A percentile compares a stretch with the other conserved stretches of the same genome.
Conservation (phyloP, 1,140 invertebrate genomes). For the Samia ricini region DNA sequence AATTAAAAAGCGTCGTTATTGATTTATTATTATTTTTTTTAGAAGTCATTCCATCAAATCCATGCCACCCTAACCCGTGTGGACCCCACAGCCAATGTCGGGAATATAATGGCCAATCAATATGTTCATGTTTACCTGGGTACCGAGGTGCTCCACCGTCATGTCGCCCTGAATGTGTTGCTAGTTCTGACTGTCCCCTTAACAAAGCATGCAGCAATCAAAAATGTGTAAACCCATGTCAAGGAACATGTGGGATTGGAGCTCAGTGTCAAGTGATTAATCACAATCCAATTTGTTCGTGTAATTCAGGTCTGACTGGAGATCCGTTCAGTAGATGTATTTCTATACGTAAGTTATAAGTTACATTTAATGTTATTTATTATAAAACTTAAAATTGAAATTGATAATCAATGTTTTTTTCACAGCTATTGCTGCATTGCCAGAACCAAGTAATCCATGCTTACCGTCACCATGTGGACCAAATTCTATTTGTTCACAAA, state of each 20-base stretch:
- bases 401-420: not conserved
- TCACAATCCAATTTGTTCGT: conserved; percentile 83
- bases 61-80: conserved; percentile 80
- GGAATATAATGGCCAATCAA: conserved; percentile 79
- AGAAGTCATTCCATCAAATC: conserved; percentile 61
- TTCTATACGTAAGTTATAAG: conserved; percentile 71
- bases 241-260: conserved; percentile 80
- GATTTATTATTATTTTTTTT: conserved; percentile 42
- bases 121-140: conserved; percentile 80
- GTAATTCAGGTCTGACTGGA: conserved; percentile 78
- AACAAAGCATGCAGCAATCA: conserved; percentile 80
- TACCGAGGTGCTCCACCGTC: conserved; percentile 81
- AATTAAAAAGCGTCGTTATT: too few species aligned
- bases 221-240: conserved; percentile 82
- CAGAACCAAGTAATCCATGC: conserved; percentile 81
- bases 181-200: conserved; percentile 78
- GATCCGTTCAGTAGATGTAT: conserved; percentile 82
- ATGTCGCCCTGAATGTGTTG: conserved; percentile 80
- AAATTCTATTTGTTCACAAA: conserved; percentile 85
- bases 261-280: conserved; percentile 81
- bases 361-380: not conserved
- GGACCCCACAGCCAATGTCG: conserved; percentile 81
- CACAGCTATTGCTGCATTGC: conserved; percentile 34
- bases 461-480: conserved; percentile 84
- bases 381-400: conserved; percentile 14